These are phyloP conservation scores for Meandrina meandrites DNA, from an alignment of 92 coral and sea anemone genomes.

Conservation along the genomic window DNA sequence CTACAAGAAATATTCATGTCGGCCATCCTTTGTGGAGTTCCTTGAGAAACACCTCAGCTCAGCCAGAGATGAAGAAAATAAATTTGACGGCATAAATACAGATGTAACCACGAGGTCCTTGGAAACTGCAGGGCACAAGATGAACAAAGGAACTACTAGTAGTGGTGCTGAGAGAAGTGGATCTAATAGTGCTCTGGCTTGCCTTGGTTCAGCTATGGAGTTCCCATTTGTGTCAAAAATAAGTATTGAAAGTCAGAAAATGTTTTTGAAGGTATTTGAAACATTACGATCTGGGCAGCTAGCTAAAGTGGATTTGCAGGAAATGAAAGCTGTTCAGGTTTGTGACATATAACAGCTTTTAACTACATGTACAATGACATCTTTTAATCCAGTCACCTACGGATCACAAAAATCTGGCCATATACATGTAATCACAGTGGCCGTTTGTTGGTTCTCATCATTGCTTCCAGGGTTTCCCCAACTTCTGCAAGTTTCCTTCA, in stretches of 20 bases:
- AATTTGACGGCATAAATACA: background rate
- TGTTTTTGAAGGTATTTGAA: conserved; percentile 39
- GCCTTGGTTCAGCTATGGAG: conserved; percentile 52
- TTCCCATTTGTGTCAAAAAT: conserved; percentile 61
- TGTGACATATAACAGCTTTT: background rate
- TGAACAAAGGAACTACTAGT: background rate
- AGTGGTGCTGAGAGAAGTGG: background rate
- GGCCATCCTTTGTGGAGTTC: conserved; percentile 56
- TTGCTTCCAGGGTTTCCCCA: too few species aligned
- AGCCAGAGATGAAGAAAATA: conserved; percentile 13
- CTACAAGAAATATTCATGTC: conserved; percentile 47
- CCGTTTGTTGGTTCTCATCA: too few species aligned
- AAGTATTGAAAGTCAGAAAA: conserved; percentile 58
- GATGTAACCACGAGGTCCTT: background rate
- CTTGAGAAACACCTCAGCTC: conserved; percentile 19
- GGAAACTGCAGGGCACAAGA: background rate
- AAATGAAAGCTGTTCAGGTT: conserved; percentile 52
- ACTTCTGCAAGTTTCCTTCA: too few species aligned
- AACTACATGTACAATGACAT: background rate
- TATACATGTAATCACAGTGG: too few species aligned
- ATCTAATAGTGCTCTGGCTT: conserved; percentile 2
- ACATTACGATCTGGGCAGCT: conserved; percentile 33
- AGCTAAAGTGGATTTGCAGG: conserved; percentile 33
- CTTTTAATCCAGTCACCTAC: too few species aligned
- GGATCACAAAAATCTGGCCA: too few species aligned